These are phyloP conservation scores for Apamea epomidion DNA, from an alignment of 2,888 invertebrate species.

Conservation along the genomic window DNA sequence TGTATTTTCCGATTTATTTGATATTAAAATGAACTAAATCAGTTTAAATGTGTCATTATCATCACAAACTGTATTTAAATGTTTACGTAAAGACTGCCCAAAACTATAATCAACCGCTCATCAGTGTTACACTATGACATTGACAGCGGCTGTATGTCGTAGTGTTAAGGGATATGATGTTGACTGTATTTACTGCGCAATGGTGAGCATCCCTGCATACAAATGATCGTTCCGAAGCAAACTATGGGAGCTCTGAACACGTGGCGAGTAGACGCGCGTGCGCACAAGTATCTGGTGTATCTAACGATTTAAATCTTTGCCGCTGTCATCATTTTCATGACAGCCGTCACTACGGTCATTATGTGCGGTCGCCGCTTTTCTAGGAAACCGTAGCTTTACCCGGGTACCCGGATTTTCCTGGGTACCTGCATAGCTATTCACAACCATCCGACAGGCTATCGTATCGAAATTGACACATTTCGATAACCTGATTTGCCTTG, in stretches of 20 bases:
- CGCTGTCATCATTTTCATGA: neutral
- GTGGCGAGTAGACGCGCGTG: neutral
- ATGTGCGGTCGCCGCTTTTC: neutral
- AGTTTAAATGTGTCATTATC: neutral
- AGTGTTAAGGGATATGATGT: neutral
- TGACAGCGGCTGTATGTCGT: neutral
- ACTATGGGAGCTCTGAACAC: neutral
- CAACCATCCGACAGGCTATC: no score
- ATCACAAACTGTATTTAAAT: neutral
- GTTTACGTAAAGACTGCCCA: neutral
- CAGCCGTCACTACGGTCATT: neutral
- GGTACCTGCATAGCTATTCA: no score
- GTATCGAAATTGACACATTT: no score
- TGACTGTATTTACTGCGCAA: neutral
- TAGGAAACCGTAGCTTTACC: no score
- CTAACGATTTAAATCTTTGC: neutral
- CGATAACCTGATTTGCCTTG: no score
- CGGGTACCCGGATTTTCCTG: no score
- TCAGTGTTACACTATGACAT: neutral
- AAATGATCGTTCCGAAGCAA: neutral
- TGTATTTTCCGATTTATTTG: slow-evolving; percentile 14
- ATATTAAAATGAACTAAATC: slow-evolving; percentile 12
- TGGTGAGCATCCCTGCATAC: neutral
- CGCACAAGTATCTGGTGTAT: neutral
- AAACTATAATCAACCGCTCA: neutral